Evolutionary conservation across 2,888 invertebrate species (phyloP), one percentile per base, ranked within the genome.

Genomic region (Automeris io): DNA sequence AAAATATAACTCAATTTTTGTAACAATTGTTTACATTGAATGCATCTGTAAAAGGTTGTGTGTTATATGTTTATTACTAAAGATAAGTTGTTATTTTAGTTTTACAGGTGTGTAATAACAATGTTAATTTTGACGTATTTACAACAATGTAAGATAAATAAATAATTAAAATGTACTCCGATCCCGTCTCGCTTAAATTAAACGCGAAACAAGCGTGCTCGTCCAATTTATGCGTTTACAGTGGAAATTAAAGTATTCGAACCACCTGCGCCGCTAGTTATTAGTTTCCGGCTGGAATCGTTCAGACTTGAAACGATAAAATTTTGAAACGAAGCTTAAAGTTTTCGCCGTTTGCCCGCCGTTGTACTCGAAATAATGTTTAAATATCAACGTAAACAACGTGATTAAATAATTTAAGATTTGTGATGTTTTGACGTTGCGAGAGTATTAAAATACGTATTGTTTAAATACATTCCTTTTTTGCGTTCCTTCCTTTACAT

Each of bases 211-310:
- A 26, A 26, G 33, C 18, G 34, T 34, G 18, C 39, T 33, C 12
- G 26, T 39, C 22, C 34, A 39, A 34, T 39, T 39, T 39, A 34
- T 25, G 39, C 33, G 34, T 39, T 39, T 34, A 39, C 26, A 39
- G 16, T 26, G 22, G 22, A 33, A 26, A 39, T 34, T 11, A 39
- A 39, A 39, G 23, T 34, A 29, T 39, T 29, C 26, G 26, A 11
- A 18, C 26, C 29, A 39, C 34, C 39, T 29, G 39, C 7, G 22
- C 8, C 26, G 22, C 22, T 29, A 37, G 37, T 37, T 37, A 31
- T 31, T 37, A 37, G 37, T 37, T 37, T 37, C 32, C 13, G 29
- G 29, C 16, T 16, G 7, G 29, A 29, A 29, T 16, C 16, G 29
- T 16, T 5, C 29, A 7, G 16, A 29, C 29, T 29, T 7, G 16